These are phyloP conservation scores for Bos taurus DNA, from an alignment of 2,113 vertebrate genomes.

Conservation along the genomic window DNA sequence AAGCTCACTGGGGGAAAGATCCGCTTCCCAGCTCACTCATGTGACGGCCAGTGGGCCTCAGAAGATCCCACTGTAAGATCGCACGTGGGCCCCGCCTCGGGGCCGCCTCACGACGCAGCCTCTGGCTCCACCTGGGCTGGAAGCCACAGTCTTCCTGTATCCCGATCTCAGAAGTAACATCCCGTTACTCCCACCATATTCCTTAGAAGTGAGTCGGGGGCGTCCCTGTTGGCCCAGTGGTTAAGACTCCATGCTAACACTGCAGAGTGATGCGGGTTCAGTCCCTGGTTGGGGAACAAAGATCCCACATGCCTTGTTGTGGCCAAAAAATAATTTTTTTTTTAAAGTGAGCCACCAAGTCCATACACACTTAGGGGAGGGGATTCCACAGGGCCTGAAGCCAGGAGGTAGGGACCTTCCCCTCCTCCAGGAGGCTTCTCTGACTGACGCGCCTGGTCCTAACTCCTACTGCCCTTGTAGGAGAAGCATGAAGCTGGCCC, in stretches of 20 bases:
- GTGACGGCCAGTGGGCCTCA: not conserved
- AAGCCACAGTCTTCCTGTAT: not conserved
- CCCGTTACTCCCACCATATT: not conserved
- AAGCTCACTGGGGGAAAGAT: not conserved
- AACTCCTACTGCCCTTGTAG: not conserved
- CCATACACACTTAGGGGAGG: too few species aligned
- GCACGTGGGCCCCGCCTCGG: rapidly evolving
- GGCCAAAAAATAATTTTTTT: not conserved
- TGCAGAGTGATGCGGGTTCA: not conserved
- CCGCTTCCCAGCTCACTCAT: not conserved
- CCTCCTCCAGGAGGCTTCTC: not conserved
- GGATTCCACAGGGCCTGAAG: too few species aligned
- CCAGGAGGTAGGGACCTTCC: not conserved
- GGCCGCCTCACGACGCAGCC: rapidly evolving
- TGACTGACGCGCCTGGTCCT: not conserved
- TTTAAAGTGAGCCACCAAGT: not conserved
- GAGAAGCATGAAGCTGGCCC: too few species aligned
- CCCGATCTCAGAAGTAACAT: not conserved
- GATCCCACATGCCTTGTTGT: not conserved
- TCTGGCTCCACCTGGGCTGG: not conserved
- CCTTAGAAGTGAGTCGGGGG: not conserved
- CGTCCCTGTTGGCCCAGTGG: not conserved
- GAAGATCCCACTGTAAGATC: not conserved
- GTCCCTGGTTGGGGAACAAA: not conserved
- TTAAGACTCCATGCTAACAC: not conserved